Conservation (phyloP, 1,140 invertebrate species). For the Pentalonia nigronervosa region DNA sequence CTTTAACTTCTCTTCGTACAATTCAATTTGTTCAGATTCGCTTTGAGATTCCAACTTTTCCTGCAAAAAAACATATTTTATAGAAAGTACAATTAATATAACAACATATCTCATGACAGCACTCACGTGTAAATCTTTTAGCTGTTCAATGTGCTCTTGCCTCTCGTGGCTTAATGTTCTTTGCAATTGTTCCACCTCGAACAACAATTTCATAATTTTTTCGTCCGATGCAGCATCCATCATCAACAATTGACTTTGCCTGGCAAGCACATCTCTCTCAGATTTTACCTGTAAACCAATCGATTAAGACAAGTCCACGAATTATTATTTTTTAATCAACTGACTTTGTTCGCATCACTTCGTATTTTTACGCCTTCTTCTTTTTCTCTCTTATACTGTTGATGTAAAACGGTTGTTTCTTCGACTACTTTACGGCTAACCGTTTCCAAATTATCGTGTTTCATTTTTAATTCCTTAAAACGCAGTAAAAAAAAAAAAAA, state of each 20-base stretch:
- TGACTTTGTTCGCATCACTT: slow-evolving; percentile 65
- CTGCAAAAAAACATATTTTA: slow-evolving; percentile 64
- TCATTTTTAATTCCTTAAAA: slow-evolving; percentile 66
- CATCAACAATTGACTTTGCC: slow-evolving; percentile 74
- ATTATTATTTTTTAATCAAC: not conserved
- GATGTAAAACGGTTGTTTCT: slow-evolving; percentile 70
- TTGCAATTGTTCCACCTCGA: slow-evolving; percentile 72
- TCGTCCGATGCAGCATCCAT: slow-evolving; percentile 69
- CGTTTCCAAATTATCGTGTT: slow-evolving; percentile 70
- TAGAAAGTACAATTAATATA: not conserved
- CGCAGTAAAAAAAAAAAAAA: not conserved
- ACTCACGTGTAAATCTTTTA: slow-evolving; percentile 67
- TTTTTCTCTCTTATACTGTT: slow-evolving; percentile 70
- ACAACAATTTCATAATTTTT: slow-evolving; percentile 67
- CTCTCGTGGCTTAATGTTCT: slow-evolving; percentile 71
- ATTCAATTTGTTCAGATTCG: slow-evolving; percentile 72
- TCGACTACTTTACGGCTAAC: slow-evolving; percentile 73
- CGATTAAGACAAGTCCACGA: not conserved
- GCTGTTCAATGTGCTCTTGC: slow-evolving; percentile 66
- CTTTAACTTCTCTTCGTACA: slow-evolving; percentile 75
- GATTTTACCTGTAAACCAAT: slow-evolving; percentile 68
- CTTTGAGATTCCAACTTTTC: slow-evolving; percentile 74
- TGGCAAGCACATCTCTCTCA: slow-evolving; percentile 72
- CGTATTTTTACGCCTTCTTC: slow-evolving; percentile 68
- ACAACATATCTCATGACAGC: not conserved